These are phyloP conservation scores for Pipistrellus nathusii DNA, from an alignment of 2,797 vertebrate species.

Conservation along the genomic window DNA sequence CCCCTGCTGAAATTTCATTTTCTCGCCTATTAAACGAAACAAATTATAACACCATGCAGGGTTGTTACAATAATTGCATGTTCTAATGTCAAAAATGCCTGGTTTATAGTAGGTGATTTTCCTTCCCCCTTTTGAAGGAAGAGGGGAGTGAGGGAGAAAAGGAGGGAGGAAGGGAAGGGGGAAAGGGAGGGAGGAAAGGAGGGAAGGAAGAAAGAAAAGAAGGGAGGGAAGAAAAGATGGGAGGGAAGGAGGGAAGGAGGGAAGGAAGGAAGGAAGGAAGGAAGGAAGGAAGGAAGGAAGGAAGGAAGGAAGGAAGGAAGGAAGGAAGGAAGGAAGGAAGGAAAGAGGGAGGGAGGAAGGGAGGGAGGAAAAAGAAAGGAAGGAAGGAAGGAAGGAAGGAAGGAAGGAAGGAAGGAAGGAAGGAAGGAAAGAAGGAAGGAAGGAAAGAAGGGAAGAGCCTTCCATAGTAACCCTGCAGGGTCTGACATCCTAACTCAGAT, in stretches of 20 bases:
- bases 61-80: constrained; percentile 29
- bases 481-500: not conserved
- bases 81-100: constrained; percentile 15
- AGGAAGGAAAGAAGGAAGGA: rapidly evolving
- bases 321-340: rapidly evolving
- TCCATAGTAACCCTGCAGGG: not conserved
- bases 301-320: not conserved
- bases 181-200: rapidly evolving
- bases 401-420: not conserved
- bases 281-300: too few species aligned
- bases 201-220: too few species aligned
- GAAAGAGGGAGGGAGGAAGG: too few species aligned
- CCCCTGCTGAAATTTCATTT: not conserved
- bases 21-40: constrained; percentile 25
- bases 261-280: not conserved
- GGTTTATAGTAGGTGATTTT: constrained; percentile 11
- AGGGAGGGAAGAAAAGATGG: too few species aligned
- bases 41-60: not conserved
- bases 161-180: not conserved
- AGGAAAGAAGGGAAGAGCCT: not conserved
- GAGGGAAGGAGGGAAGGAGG: too few species aligned
- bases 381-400: not conserved
- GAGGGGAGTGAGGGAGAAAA: too few species aligned
- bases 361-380: too few species aligned
- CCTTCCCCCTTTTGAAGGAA: not conserved